Evolutionary conservation across 1,140 invertebrate species (phyloP), one percentile per base, ranked within the genome.

Genomic region (Saccostrea glomerata): DNA sequence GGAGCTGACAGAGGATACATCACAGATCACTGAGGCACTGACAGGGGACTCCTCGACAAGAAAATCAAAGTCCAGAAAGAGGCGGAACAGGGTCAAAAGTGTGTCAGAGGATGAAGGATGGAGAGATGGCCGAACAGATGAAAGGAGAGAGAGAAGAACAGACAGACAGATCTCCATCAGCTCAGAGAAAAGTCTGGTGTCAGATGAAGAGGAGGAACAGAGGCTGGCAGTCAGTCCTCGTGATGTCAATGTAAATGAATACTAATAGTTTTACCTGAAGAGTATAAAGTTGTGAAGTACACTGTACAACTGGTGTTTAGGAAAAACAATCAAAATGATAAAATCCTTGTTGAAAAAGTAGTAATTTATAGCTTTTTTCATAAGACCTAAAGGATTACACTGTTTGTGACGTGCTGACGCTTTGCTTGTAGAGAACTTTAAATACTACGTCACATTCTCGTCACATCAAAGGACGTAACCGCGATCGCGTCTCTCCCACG

Each of bases 1-100:
- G 82, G 93, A 94, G 77, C 94, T 96, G 47, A 93, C 94, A 47
- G 94, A 95, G 23, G 94, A 91, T 20, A 95, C 93, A 91, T 95
- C 96, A 0, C 93, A 96, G 94, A 91, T 95, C 84, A 87, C 85
- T 70, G 94, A 88, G 15, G 54, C 66, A 40, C 25, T 47, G 54
- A 15, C 47, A 12, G n/a, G 17, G 11, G 88, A 89, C 25, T 66
- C 88, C 47, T 70, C 40, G n/a, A 36, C 25, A 12, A 91, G 87
- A 89, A 93, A 93, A 85, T 58, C 73, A 56, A 92, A 92, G 82
- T 40, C 88, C 36, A 92, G 91, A 86, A 92, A 88, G 86, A 90
- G 91, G 54, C 88, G 92, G 70, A 91, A 85, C 30, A 86, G 92
- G 54, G 91, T 88, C 25, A 93, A 92, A 86, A 93, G 93, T 87